phyloP scores from a whole-genome alignment of 2,113 vertebrate genomes.

The Tiliqua scincoides region DNA sequence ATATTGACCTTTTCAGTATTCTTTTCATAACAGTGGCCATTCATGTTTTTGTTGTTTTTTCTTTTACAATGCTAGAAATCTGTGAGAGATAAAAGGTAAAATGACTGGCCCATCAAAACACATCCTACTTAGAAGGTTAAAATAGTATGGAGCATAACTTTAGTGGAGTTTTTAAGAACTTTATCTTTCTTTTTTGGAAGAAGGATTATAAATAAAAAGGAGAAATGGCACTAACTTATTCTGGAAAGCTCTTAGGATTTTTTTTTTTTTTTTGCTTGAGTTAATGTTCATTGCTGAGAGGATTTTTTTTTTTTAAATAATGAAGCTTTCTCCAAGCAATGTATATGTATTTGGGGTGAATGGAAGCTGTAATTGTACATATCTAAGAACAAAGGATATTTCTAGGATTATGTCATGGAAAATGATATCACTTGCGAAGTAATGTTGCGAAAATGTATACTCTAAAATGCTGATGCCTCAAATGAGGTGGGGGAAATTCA shows the following conservation, averaged over 20 bases:
- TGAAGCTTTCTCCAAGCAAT: neutral
- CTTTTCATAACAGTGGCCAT: constrained; percentile 29
- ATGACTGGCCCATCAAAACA: constrained; percentile 43
- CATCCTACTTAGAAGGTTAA: constrained; percentile 27
- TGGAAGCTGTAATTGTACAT: neutral
- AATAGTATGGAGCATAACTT: constrained; percentile 10
- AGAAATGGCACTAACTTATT: constrained; percentile 3
- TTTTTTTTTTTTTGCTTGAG: neutral
- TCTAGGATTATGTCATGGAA: neutral
- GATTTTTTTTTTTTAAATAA: neutral
- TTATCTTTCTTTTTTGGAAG: constrained; percentile 21
- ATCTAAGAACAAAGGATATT: constrained; percentile 16
- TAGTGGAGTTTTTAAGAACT: constrained; percentile 10
- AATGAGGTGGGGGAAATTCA: neutral
- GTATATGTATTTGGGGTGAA: neutral
- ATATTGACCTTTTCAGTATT: constrained; percentile 54
- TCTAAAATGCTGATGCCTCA: neutral
- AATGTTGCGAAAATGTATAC: neutral
- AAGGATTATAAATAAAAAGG: constrained; percentile 28
- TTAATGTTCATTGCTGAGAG: neutral
- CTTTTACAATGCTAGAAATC: constrained; percentile 13
- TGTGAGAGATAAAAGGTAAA: constrained; percentile 48
- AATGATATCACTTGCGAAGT: neutral
- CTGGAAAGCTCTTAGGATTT: neutral
- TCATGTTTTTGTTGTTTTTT: neutral